phyloP scores from a whole-genome alignment of 1,140 invertebrate genomes.

The Drosophila punjabiensis region DNA sequence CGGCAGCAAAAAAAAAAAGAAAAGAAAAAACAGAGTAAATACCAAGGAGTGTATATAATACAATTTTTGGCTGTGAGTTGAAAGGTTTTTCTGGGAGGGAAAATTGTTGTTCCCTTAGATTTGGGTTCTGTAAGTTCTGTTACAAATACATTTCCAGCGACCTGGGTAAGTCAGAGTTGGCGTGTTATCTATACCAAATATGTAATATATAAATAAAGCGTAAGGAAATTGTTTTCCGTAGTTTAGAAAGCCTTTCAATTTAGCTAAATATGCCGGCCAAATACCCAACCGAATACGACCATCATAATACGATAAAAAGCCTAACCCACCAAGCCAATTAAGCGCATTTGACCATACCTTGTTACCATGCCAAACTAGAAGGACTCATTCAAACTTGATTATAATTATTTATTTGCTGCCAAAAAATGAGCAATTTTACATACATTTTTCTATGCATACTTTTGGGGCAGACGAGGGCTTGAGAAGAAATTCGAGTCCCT shows the following conservation, averaged over 20 bases:
- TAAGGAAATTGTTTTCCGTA: constrained; percentile 70
- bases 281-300: constrained; percentile 45
- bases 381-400: constrained; percentile 7
- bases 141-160: constrained; percentile 63
- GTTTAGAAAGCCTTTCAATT: constrained; percentile 78
- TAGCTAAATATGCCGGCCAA: constrained; percentile 66
- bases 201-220: constrained; percentile 57
- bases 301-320: constrained; percentile 19
- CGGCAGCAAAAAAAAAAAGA: constrained; percentile 25
- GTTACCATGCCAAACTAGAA: constrained; percentile 7
- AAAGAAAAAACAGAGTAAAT: constrained; percentile 49
- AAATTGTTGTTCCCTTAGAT: constrained; percentile 37
- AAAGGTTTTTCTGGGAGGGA: constrained; percentile 58
- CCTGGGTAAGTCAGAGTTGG: constrained; percentile 76
- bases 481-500: not conserved
- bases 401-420: constrained; percentile 6
- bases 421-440: constrained; percentile 7
- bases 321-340: constrained; percentile 32
- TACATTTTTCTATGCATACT: constrained; percentile 23
- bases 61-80: constrained; percentile 33
- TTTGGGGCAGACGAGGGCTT: constrained; percentile 23
- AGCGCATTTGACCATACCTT: constrained; percentile 30
- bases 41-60: constrained; percentile 55
- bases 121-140: constrained; percentile 62
- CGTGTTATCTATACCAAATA: constrained; percentile 62